Evolutionary conservation across 1,140 invertebrate genomes (phyloP), one percentile per base, ranked within the genome.

Genomic region (Heliconius congener): DNA sequence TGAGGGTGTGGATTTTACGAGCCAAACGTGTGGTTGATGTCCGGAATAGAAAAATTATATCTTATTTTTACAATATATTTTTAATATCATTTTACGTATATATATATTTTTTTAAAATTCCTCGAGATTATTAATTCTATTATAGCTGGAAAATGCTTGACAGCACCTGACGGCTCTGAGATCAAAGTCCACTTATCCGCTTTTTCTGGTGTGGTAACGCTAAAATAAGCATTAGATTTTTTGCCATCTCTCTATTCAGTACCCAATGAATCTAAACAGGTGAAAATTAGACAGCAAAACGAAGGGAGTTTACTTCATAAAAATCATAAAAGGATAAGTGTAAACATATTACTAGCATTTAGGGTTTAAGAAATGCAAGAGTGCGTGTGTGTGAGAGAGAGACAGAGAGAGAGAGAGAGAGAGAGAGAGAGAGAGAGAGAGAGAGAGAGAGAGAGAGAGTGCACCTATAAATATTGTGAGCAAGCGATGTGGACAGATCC

Each of bases 401-500:
- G 3, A 66, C 27, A 66, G 60, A 66, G 23, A 66, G 27, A 66
- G 27, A 30, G 60, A 66, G 57, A 30, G 57, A 66, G 27, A 46
- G 3, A 66, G 60, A 66, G 60, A 66, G 23, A 66, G 27, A 66
- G 27, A 30, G 60, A 66, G 60, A 66, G 23, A 66, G 60, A 66
- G 27, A 46, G 3, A 66, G 60, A 66, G 60, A 66, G 23, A 66
- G 27, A 66, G 27, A 30, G 60, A 66, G 57, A 30, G 57, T 66
- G 11, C 60, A 30, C 27, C 42, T 23, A 76, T 76, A 46, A 76
- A 70, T 76, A 76, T 76, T 77, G 27, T 66, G 55, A 77, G 70
- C 74, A 76, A 70, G 39, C n/a, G 16, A 76, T 70, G 76, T 77
- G 50, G 76, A 77, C 76, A 77, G 76, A 23, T 23, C 23, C 23